phyloP scores from a whole-genome alignment of 2,113 vertebrate genomes.

The Promerops cafer region DNA sequence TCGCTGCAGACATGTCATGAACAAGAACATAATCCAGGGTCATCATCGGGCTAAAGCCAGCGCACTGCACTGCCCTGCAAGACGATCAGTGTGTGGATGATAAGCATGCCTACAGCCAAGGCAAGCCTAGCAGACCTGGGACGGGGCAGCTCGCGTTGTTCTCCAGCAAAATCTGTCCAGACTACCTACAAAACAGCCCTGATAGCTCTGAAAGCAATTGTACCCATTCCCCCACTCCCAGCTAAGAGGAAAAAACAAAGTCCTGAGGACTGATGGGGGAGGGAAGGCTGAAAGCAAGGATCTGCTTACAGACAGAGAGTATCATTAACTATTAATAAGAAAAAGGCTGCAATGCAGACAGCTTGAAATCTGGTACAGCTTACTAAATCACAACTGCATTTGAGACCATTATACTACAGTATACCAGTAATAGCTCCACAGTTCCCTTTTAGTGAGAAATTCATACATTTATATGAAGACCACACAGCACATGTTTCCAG shows the following conservation, averaged over 20 bases:
- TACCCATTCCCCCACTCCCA: background rate
- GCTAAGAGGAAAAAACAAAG: background rate
- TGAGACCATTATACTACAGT: background rate
- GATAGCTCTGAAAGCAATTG: background rate
- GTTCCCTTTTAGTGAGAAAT: background rate
- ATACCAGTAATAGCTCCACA: background rate
- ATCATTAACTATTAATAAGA: conserved; percentile 65
- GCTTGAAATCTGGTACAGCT: conserved; percentile 51
- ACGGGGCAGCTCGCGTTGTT: background rate
- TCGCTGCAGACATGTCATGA: background rate
- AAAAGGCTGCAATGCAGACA: conserved; percentile 63
- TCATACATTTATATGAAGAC: background rate
- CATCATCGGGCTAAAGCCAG: background rate
- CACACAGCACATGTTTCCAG: background rate
- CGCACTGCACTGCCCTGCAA: background rate
- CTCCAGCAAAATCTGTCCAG: background rate
- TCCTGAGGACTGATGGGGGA: background rate
- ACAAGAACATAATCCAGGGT: conserved; percentile 38
- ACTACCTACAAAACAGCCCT: background rate
- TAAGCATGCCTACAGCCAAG: background rate
- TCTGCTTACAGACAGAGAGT: conserved; percentile 27
- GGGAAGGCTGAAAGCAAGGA: background rate
- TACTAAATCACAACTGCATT: conserved; percentile 45
- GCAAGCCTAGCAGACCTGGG: background rate
- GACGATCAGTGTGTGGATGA: background rate